Evolutionary conservation across 2,113 vertebrate genomes (phyloP).

Genomic region (Boleophthalmus pectinirostris): DNA sequence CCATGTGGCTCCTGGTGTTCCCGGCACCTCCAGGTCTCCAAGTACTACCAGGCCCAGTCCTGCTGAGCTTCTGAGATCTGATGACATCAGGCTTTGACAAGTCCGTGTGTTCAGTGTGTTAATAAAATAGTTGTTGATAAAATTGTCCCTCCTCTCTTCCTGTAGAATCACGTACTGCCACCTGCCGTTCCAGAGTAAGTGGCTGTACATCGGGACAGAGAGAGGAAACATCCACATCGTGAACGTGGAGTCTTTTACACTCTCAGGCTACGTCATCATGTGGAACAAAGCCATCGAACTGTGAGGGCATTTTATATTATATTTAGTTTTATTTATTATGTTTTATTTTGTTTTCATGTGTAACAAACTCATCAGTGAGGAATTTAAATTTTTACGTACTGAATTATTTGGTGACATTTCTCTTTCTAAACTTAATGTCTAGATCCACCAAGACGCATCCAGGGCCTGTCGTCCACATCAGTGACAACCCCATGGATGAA

Average conservation of each 20-base stretch:
- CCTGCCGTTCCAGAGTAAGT: slow-evolving; percentile 99
- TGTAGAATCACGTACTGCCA: slow-evolving; percentile 97
- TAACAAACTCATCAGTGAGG: too few relatives aligned
- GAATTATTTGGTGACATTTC: not conserved
- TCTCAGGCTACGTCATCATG: slow-evolving; percentile 99
- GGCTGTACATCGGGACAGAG: slow-evolving; percentile 97
- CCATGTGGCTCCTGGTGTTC: too few relatives aligned
- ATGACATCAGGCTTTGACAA: too few relatives aligned
- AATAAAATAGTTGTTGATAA: too few relatives aligned
- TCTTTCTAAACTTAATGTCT: slow-evolving; percentile 44
- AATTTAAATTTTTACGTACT: not conserved
- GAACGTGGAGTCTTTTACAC: slow-evolving; percentile 98
- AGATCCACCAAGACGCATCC: slow-evolving; percentile 98
- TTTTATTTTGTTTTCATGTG: too few relatives aligned
- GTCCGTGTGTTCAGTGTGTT: too few relatives aligned
- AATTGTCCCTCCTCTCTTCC: not conserved
- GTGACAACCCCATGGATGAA: slow-evolving; percentile 99
- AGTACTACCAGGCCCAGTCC: too few relatives aligned
- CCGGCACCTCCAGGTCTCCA: too few relatives aligned
- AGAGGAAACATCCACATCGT: slow-evolving; percentile 98
- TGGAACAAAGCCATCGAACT: slow-evolving; percentile 99
- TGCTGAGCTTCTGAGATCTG: too few relatives aligned
- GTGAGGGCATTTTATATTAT: slow-evolving; percentile 75
- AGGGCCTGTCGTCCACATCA: slow-evolving; percentile 97
- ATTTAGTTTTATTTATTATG: too few relatives aligned